Evolutionary conservation across 2,888 invertebrate species (phyloP).

Genomic region (Lymantria monacha): DNA sequence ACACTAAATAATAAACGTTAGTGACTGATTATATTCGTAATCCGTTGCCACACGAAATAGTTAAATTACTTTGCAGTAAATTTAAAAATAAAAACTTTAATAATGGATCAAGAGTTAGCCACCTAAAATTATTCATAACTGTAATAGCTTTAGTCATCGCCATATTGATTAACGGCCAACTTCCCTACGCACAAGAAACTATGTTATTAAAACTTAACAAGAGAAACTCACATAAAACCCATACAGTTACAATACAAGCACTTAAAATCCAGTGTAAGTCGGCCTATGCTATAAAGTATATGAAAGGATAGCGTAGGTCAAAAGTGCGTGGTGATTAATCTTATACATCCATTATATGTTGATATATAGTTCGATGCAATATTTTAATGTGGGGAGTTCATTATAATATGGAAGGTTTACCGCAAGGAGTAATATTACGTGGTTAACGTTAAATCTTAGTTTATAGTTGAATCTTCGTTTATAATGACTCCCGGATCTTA

Average conservation of each 20-base stretch:
- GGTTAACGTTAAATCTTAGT: constrained; percentile 58
- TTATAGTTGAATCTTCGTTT: constrained; percentile 64
- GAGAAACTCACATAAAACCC: constrained; percentile 47
- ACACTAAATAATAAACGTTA: too few relatives aligned
- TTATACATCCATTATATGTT: constrained; percentile 36
- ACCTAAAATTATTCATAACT: background rate
- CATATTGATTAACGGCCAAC: constrained; percentile 17
- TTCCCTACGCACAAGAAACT: constrained; percentile 7
- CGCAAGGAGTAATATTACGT: constrained; percentile 63
- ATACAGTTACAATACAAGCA: constrained; percentile 49
- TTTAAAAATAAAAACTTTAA: too few relatives aligned
- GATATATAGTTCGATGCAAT: constrained; percentile 34
- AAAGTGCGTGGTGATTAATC: constrained; percentile 48
- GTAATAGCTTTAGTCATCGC: constrained; percentile 9
- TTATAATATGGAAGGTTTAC: constrained; percentile 45
- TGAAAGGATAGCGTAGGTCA: constrained; percentile 44
- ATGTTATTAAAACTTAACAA: constrained; percentile 56
- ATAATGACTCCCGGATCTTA: constrained; percentile 39
- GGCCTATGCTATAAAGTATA: constrained; percentile 45
- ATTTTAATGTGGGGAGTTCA: constrained; percentile 39
- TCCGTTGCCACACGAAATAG: too few relatives aligned
- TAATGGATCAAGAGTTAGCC: background rate
- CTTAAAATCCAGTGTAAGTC: constrained; percentile 42
- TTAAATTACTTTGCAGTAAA: too few relatives aligned
- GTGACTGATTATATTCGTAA: too few relatives aligned